phyloP scores from a whole-genome alignment of 2,113 vertebrate species.

The Neomonachus schauinslandi region DNA sequence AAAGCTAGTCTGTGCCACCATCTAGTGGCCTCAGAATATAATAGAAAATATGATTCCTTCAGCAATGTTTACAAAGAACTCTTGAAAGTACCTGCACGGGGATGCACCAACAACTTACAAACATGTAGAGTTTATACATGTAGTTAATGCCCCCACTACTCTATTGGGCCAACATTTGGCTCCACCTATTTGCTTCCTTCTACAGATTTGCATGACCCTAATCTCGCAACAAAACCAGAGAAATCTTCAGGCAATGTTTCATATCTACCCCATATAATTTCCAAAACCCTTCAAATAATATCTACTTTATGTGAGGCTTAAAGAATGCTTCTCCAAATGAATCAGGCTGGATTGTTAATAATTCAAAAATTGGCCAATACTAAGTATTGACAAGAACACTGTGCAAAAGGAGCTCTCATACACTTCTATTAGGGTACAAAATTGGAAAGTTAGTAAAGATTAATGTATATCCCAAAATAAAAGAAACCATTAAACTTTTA shows the following conservation, averaged over 20 bases:
- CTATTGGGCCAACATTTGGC: neutral
- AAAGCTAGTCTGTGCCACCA: constrained; percentile 27
- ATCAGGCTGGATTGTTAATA: neutral
- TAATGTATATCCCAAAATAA: neutral
- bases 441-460: neutral
- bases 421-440: neutral
- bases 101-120: neutral
- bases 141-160: neutral
- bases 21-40: constrained; percentile 6
- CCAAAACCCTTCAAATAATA: neutral
- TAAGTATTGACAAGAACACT: neutral
- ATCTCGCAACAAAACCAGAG: neutral
- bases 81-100: neutral
- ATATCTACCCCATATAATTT: neutral
- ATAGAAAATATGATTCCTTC: neutral
- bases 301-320: neutral
- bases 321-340: neutral
- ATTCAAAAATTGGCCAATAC: neutral
- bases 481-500: neutral
- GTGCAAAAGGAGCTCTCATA: neutral
- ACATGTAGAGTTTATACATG: neutral
- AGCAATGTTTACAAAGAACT: neutral
- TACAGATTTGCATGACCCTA: neutral
- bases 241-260: neutral
- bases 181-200: neutral